Percentiles rank a stretch among this genome's conserved stretches.
These are phyloP conservation scores for Epirrita christyi DNA, from an alignment of 2,888 invertebrate genomes.

Conservation along the genomic window DNA sequence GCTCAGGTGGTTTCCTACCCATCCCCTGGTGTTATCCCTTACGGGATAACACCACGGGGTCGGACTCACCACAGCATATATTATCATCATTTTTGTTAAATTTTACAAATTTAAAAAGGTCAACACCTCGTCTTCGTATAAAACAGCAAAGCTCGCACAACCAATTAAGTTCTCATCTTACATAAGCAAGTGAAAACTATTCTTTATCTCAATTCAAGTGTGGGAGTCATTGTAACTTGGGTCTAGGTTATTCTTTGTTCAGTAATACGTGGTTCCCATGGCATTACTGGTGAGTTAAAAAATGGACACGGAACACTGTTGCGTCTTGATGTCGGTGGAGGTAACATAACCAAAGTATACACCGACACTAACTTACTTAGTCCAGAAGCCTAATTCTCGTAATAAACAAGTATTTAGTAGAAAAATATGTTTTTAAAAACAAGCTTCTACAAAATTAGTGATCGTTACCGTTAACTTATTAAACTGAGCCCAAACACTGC, in stretches of 20 bases:
- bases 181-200: constrained; percentile 68
- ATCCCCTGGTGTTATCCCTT: too few species aligned
- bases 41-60: too few species aligned
- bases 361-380: too few species aligned
- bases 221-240: constrained; percentile 61
- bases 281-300: constrained; percentile 48
- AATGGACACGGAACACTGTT: neutral
- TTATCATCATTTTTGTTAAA: too few species aligned
- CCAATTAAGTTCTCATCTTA: constrained; percentile 32
- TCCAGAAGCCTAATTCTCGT: too few species aligned
- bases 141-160: constrained; percentile 36
- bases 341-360: neutral
- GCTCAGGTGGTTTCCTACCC: too few species aligned
- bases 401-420: too few species aligned
- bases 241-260: constrained; percentile 76
- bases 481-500: too few species aligned
- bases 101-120: neutral
- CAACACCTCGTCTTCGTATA: constrained; percentile 2
- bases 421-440: too few species aligned
- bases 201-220: constrained; percentile 69
- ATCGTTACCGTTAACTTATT: too few species aligned
- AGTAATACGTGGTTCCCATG: constrained; percentile 54
- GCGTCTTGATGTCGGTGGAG: neutral
- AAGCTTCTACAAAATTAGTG: too few species aligned
- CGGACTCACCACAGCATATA: too few species aligned